A percentile compares a stretch with the other conserved stretches of the same genome.
phyloP scores from a whole-genome alignment of 2,888 invertebrate genomes.

The Netelia fuscicornis region DNA sequence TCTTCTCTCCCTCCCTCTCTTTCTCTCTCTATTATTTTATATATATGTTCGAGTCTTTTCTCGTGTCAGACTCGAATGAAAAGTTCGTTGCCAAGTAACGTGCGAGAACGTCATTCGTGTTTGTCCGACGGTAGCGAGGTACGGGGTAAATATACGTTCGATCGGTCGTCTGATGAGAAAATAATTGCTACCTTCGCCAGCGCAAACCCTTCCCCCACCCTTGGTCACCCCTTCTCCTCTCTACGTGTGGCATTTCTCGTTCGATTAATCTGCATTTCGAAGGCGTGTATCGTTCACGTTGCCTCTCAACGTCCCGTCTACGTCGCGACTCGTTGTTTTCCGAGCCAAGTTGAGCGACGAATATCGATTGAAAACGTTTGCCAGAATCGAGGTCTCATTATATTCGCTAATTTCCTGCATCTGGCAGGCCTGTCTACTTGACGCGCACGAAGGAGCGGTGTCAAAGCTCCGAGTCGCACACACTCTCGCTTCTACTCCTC shows the following conservation, averaged over 20 bases:
- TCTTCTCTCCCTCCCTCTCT: too few relatives aligned
- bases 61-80: not conserved
- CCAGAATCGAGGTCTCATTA: constrained; percentile 1
- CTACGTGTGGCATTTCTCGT: constrained; percentile 20
- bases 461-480: not conserved
- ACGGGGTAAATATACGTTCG: constrained; percentile 30
- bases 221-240: not conserved
- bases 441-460: not conserved
- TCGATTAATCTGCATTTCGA: constrained; percentile 39
- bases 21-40: too few relatives aligned
- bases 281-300: constrained; percentile 1
- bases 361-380: constrained; percentile 9
- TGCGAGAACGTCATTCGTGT: constrained; percentile 6
- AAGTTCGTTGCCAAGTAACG: constrained; percentile 6
- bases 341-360: not conserved
- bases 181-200: constrained; percentile 52
- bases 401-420: not conserved
- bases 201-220: not conserved
- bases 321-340: constrained; percentile 13
- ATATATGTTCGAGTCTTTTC: not conserved
- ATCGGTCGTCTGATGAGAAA: constrained; percentile 57
- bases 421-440: not conserved
- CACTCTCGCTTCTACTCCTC: not conserved
- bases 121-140: constrained; percentile 3
- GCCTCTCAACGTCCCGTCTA: constrained; percentile 16